Conservation (phyloP, 2,797 vertebrate genomes). For the Poecilia gillii region DNA sequence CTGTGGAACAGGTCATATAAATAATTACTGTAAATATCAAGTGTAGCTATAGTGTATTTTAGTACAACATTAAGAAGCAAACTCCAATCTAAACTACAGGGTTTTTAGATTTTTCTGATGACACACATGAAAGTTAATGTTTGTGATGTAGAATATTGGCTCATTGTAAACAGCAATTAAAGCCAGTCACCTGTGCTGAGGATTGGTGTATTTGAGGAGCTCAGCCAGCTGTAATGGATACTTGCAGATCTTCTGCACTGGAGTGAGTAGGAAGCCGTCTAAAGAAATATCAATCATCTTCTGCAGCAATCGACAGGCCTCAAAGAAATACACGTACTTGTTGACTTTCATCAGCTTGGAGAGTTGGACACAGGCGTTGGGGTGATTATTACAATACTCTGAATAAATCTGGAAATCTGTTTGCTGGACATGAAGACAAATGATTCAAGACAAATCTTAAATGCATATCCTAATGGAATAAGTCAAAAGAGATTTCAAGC, state of each 20-base stretch:
- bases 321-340: conserved; percentile 97
- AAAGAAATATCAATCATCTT: conserved; percentile 97
- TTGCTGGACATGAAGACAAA: conserved; percentile 80
- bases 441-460: not conserved
- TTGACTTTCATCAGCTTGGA: conserved; percentile 91
- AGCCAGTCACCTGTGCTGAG: conserved; percentile 88
- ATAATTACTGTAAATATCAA: not conserved
- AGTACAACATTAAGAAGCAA: not conserved
- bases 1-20: too few relatives aligned
- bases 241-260: conserved; percentile 98
- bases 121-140: not conserved
- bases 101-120: not conserved
- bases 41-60: not conserved
- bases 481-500: not conserved
- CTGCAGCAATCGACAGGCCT: conserved; percentile 94
- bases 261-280: conserved; percentile 94
- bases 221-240: conserved; percentile 94
- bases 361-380: conserved; percentile 92
- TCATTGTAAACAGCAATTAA: not conserved
- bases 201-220: conserved; percentile 95
- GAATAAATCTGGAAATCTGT: conserved; percentile 98
- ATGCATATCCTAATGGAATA: not conserved
- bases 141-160: not conserved
- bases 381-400: conserved; percentile 98
- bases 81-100: not conserved